These are phyloP conservation scores for Glaucomys volans DNA, from an alignment of 2,113 vertebrate genomes.

Conservation along the genomic window DNA sequence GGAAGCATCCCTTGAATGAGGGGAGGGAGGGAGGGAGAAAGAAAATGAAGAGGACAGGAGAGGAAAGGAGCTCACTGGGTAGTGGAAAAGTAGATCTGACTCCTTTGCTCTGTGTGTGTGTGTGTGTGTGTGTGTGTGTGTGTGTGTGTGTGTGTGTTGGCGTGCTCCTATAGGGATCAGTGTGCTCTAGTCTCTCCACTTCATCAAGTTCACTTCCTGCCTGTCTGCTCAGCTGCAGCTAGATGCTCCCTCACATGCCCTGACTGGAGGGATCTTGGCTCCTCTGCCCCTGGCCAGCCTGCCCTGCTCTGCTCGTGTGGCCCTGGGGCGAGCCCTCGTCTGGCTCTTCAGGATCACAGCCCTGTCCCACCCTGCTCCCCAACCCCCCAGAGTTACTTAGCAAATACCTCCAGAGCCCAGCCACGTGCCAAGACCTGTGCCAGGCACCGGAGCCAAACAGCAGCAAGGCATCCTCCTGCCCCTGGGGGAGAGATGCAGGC, in stretches of 20 bases:
- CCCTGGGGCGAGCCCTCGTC: not conserved
- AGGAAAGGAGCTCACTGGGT: not conserved
- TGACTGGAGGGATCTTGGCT: not conserved
- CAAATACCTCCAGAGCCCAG: conserved; percentile 36
- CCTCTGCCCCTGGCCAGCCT: not conserved
- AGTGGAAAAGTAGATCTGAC: not conserved
- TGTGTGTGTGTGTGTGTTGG: not conserved
- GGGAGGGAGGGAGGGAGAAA: not conserved
- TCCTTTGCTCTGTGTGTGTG: not conserved
- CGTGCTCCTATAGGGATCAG: too few relatives aligned
- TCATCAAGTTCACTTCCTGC: not conserved
- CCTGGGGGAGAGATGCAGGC: not conserved
- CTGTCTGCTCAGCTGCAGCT: not conserved
- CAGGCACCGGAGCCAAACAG: not conserved
- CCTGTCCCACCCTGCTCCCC: not conserved
- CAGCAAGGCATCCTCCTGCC: not conserved
- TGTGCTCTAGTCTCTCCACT: not conserved
- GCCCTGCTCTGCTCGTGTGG: not conserved
- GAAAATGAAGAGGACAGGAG: not conserved
- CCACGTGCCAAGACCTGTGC: conserved; percentile 8
- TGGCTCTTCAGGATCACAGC: not conserved
- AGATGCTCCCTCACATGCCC: not conserved
- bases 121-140: not conserved
- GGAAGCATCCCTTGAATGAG: not conserved
- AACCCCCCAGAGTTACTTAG: conserved; percentile 51